A percentile compares a stretch with the other conserved stretches of the same genome.
Evolutionary conservation across 2,888 invertebrate species (phyloP).

Genomic region (Rhodophaea formosa): DNA sequence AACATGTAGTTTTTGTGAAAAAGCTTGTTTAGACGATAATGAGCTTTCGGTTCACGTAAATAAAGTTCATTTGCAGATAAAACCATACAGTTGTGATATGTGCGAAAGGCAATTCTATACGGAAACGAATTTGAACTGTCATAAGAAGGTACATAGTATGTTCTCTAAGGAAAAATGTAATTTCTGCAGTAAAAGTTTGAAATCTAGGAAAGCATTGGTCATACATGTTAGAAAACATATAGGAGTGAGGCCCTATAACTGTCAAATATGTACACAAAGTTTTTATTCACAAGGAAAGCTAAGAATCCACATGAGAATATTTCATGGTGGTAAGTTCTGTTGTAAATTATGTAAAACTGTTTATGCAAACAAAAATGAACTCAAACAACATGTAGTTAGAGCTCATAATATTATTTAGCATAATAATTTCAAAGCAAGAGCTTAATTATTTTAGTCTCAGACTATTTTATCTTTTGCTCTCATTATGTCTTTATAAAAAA

Average conservation of each 20-base stretch:
- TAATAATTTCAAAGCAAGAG: background rate
- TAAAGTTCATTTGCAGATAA: slow-evolving; percentile 69
- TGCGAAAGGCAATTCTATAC: slow-evolving; percentile 68
- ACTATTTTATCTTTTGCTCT: too few species aligned
- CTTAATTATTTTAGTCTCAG: too few species aligned
- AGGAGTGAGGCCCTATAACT: slow-evolving; percentile 57
- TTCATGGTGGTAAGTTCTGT: slow-evolving; percentile 60
- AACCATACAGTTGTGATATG: slow-evolving; percentile 71
- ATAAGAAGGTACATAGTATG: slow-evolving; percentile 59
- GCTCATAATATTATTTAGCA: slow-evolving; percentile 54
- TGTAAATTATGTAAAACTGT: slow-evolving; percentile 61
- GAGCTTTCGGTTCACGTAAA: slow-evolving; percentile 66
- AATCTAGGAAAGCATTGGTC: slow-evolving; percentile 57
- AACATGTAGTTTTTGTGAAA: slow-evolving; percentile 71
- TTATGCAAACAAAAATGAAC: slow-evolving; percentile 47
- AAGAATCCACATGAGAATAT: slow-evolving; percentile 52
- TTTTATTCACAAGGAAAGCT: slow-evolving; percentile 55
- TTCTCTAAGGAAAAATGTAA: slow-evolving; percentile 52
- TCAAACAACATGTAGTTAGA: slow-evolving; percentile 52
- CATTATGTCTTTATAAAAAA: too few species aligned
- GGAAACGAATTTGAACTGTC: slow-evolving; percentile 55
- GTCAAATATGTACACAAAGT: slow-evolving; percentile 53
- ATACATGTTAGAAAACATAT: slow-evolving; percentile 68
- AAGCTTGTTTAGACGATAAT: slow-evolving; percentile 56
- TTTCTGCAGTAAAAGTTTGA: slow-evolving; percentile 60